These are phyloP conservation scores for Salvelinus sp. DNA, from an alignment of 2,113 vertebrate genomes.

Conservation along the genomic window DNA sequence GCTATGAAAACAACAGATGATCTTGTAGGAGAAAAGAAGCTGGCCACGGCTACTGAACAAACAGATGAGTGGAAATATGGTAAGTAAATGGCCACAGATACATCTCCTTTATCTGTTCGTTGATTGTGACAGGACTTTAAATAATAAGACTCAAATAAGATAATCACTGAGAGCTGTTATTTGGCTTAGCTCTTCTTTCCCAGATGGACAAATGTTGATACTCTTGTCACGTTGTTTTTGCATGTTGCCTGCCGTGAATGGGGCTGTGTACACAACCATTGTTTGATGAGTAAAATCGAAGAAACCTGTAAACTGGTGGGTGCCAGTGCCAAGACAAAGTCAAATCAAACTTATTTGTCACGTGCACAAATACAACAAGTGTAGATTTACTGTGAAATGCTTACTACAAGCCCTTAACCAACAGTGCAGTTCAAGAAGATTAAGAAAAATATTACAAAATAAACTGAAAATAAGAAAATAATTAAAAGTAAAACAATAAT, in stretches of 20 bases:
- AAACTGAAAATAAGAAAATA: too few species aligned
- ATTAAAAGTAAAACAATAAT: too few species aligned
- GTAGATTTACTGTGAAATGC: too few species aligned
- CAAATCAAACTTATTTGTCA: too few species aligned
- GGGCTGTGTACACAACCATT: constrained; percentile 77
- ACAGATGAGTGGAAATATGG: constrained; percentile 7
- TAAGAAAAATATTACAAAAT: too few species aligned
- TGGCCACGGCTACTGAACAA: too few species aligned
- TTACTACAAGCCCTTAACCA: too few species aligned
- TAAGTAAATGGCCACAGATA: constrained; percentile 40
- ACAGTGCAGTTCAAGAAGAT: too few species aligned
- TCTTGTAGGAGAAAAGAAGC: too few species aligned
- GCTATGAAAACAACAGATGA: too few species aligned
- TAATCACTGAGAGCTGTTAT: constrained; percentile 68
- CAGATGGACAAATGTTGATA: constrained; percentile 74
- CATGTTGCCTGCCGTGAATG: constrained; percentile 72
- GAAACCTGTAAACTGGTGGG: constrained; percentile 74
- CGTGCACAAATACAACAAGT: too few species aligned
- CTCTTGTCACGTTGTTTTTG: constrained; percentile 78
- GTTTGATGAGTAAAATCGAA: constrained; percentile 84
- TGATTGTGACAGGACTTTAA: constrained; percentile 55
- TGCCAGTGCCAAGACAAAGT: constrained; percentile 67
- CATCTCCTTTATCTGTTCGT: constrained; percentile 41
- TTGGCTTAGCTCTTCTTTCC: constrained; percentile 62
- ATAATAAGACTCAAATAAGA: constrained; percentile 56